Evolutionary conservation across 2,113 vertebrate genomes (phyloP).

Genomic region (Percopsis transmontana): DNA sequence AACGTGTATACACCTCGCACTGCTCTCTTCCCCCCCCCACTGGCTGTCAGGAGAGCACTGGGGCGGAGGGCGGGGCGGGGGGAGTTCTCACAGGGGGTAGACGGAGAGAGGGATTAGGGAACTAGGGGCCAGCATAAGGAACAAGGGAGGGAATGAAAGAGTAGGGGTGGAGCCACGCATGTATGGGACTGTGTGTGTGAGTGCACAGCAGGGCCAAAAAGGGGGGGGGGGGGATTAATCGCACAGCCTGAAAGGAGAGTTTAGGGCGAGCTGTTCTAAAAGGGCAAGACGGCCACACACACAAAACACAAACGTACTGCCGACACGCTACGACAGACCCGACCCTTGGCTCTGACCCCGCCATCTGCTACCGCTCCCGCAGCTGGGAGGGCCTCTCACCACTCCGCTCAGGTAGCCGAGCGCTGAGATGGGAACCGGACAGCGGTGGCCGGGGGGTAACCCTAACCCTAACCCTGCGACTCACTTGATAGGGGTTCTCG

Average conservation of each 20-base stretch:
- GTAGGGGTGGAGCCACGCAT: not conserved
- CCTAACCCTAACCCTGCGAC: constrained; percentile 48
- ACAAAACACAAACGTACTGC: constrained; percentile 45
- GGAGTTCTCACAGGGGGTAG: not conserved
- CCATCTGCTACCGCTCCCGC: constrained; percentile 68
- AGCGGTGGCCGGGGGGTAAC: constrained; percentile 18
- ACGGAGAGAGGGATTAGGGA: constrained; percentile 37
- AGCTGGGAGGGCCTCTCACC: constrained; percentile 60
- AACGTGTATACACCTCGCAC: not conserved
- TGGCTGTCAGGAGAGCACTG: constrained; percentile 48
- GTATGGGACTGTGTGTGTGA: not conserved
- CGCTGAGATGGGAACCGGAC: constrained; percentile 54
- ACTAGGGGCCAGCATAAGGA: constrained; percentile 29
- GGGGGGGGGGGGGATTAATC: not conserved
- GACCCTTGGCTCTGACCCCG: constrained; percentile 65
- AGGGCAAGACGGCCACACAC: constrained; percentile 27
- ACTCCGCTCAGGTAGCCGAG: constrained; percentile 34
- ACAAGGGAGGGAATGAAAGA: constrained; percentile 17
- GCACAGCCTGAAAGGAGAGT: too few relatives aligned
- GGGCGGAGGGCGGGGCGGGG: constrained; percentile 16
- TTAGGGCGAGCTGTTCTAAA: constrained; percentile 17
- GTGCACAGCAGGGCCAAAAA: too few relatives aligned
- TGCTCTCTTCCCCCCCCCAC: constrained; percentile 13
- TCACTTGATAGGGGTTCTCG: constrained; percentile 90
- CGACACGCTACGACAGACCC: constrained; percentile 63